Evolutionary conservation across 2,797 vertebrate genomes (phyloP), one percentile per base, ranked within the genome.

Genomic region (Anas bernieri): DNA sequence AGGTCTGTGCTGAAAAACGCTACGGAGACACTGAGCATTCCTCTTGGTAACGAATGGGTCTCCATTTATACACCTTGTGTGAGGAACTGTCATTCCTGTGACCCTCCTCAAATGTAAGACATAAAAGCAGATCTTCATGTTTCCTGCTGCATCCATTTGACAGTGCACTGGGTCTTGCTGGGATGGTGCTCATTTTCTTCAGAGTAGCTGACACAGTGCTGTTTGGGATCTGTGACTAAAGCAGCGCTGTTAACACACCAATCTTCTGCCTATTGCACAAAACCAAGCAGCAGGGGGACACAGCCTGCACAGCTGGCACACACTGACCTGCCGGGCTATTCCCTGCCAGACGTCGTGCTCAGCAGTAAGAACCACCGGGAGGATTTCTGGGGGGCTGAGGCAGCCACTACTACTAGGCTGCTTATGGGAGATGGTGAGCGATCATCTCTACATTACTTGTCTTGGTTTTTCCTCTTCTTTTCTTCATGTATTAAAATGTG

Each of bases 21-120:
- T 94, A 88, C 93, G 1, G 11, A 96, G 90, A 28, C 35, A 23
- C 37, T 63, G 22, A 82, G 50, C 48, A 43, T 79, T 91, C 52
- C 20, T 54, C 75, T 92, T 52, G 35, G 78, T 88, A 92, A 93
- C 93, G 83, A 84, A n/a, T 1, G 3, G 45, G 76, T 22, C 39
- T 69, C 62, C 39, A 0, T 48, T 73, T 48, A 43, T 31, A 88
- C 7, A 12, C 59, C 68, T 55, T 4, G 14, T 84, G 11, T 68
- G 61, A 80, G 35, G 14, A 18, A 50, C 6, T 26, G 58, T 9
- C 61, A 21, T 21, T 45, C 23, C 8, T 16, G 7, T 43, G 26
- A 33, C 28, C 11, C 6, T 76, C 61, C 70, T 69, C 66, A 48
- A 31, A 35, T 5, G 1, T 11, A 43, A 79, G 37, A 45, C 16